A percentile compares a stretch with the other conserved stretches of the same genome.
phyloP scores from a whole-genome alignment of 2,797 vertebrate genomes.

The Pipistrellus nathusii region DNA sequence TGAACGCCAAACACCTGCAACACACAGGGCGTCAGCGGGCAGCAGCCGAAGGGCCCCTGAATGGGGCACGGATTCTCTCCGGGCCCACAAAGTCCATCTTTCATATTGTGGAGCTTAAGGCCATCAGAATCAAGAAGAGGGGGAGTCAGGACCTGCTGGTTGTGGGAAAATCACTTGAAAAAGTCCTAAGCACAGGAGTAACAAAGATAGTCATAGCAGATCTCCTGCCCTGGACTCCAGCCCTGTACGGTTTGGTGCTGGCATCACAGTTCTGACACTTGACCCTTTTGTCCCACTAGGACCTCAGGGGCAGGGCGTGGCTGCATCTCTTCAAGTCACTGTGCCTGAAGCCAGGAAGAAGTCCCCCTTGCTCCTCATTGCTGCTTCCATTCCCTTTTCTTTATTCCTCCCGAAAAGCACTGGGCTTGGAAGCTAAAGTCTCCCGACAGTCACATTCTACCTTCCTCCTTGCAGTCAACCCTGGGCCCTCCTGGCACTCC shows the following conservation, averaged over 20 bases:
- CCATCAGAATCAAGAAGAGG: background rate
- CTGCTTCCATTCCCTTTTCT: background rate
- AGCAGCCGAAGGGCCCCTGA: accelerated
- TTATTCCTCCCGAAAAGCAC: background rate
- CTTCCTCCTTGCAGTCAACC: background rate
- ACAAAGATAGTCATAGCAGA: too few species aligned
- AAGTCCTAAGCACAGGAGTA: background rate
- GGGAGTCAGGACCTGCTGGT: background rate
- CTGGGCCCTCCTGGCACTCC: accelerated
- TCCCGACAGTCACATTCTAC: background rate
- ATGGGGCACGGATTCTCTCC: background rate
- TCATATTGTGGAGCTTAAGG: background rate
- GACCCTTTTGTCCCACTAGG: background rate
- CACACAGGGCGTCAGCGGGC: conserved; percentile 62
- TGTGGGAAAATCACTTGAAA: background rate
- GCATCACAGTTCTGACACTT: background rate
- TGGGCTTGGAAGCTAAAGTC: background rate
- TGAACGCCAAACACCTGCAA: conserved; percentile 95
- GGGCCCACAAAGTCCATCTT: background rate
- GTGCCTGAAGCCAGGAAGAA: background rate
- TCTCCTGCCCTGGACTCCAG: background rate
- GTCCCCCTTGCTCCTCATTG: too few species aligned
- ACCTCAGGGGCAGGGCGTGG: too few species aligned
- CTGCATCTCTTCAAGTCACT: background rate
- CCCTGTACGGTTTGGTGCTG: background rate